A percentile compares a stretch with the other conserved stretches of the same genome.
These are phyloP conservation scores for Oreochromis spilurus DNA, from an alignment of 2,113 vertebrate species.

Conservation along the genomic window DNA sequence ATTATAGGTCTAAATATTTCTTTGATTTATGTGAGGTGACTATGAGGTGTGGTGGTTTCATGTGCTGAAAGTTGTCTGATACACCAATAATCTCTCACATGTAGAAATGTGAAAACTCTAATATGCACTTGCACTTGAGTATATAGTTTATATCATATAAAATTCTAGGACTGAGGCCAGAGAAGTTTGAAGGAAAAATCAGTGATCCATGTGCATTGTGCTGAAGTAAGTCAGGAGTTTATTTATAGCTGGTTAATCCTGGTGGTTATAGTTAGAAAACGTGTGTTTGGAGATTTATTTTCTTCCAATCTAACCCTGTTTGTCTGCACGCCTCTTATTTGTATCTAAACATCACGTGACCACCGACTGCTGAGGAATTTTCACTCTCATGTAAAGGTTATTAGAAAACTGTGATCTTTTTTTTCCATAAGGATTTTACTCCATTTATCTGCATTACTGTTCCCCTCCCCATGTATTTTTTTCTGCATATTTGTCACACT, in stretches of 20 bases:
- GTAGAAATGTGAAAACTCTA: not conserved
- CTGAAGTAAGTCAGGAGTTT: not conserved
- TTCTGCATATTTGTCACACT: not conserved
- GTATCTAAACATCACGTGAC: not conserved
- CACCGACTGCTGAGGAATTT: not conserved
- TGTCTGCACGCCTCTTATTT: not conserved
- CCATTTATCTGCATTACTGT: not conserved
- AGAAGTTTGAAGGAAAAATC: not conserved
- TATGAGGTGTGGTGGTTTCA: not conserved
- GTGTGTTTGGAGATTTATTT: not conserved
- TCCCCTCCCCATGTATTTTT: not conserved
- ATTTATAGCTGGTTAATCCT: not conserved
- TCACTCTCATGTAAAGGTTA: not conserved
- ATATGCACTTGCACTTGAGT: not conserved
- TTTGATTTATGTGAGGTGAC: not conserved
- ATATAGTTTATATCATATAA: not conserved
- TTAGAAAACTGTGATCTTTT: not conserved
- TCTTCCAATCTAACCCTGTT: not conserved
- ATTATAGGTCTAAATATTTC: not conserved
- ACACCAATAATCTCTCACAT: not conserved
- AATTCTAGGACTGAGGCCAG: not conserved
- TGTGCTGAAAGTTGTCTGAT: not conserved
- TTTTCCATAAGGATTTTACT: not conserved
- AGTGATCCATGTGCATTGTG: fast-evolving
- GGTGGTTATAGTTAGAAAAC: not conserved